A percentile compares a stretch with the other conserved stretches of the same genome.
These are phyloP conservation scores for Stenolophus ochropezus DNA, from an alignment of 2,888 invertebrate genomes.

Conservation along the genomic window DNA sequence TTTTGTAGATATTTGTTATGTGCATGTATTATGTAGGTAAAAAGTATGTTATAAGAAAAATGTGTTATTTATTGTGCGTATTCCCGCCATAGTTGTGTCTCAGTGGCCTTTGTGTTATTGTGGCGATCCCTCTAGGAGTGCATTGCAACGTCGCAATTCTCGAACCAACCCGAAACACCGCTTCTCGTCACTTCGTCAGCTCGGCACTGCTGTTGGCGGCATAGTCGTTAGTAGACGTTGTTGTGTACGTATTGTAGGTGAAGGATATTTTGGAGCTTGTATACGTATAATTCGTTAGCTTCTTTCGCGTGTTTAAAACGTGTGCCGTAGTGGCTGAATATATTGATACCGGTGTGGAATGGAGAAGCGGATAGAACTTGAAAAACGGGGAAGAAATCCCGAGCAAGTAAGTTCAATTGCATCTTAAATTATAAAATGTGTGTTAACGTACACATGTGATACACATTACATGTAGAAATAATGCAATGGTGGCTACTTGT, in stretches of 20 bases:
- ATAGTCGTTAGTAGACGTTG: constrained; percentile 55
- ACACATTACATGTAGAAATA: constrained; percentile 60
- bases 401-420: constrained; percentile 83
- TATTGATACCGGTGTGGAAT: constrained; percentile 73
- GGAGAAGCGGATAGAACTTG: constrained; percentile 97
- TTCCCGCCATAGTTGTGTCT: constrained; percentile 50
- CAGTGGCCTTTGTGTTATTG: constrained; percentile 67
- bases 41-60: background rate
- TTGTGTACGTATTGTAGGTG: constrained; percentile 53
- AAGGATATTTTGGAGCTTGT: constrained; percentile 45
- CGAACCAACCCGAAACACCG: constrained; percentile 52
- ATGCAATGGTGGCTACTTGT: constrained; percentile 57
- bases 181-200: constrained; percentile 34
- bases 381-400: constrained; percentile 93
- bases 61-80: background rate
- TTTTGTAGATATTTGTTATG: background rate
- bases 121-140: constrained; percentile 70
- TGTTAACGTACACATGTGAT: constrained; percentile 62
- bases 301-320: constrained; percentile 50
- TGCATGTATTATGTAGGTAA: background rate
- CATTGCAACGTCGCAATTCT: constrained; percentile 66
- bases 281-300: constrained; percentile 54
- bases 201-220: constrained; percentile 59
- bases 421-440: constrained; percentile 63
- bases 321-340: constrained; percentile 57